Evolutionary conservation across 2,888 invertebrate species (phyloP).

Genomic region (Polyploca ridens): DNA sequence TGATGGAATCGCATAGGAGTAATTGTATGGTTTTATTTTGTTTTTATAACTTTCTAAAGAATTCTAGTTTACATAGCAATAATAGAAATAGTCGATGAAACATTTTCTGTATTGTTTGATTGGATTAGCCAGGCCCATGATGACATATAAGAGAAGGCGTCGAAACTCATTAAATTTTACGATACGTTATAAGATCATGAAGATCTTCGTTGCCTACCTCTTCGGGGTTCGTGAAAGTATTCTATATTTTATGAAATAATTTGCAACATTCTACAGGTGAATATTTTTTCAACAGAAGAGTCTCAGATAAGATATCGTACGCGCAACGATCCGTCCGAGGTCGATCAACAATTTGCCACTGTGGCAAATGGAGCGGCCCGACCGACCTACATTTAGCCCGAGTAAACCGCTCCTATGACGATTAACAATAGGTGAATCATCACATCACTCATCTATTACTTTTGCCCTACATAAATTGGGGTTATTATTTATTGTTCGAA

Average conservation of each 20-base stretch:
- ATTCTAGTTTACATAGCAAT: not conserved
- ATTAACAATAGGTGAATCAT: constrained; percentile 76
- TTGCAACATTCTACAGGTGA: constrained; percentile 41
- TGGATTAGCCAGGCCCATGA: too few species aligned
- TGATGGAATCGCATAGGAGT: constrained; percentile 11
- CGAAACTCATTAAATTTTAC: too few species aligned
- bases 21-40: constrained; percentile 7
- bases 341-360: constrained; percentile 79
- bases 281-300: constrained; percentile 43
- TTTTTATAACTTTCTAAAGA: not conserved
- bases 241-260: constrained; percentile 19
- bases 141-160: too few species aligned
- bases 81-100: not conserved
- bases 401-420: constrained; percentile 74
- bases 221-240: not conserved
- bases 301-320: constrained; percentile 75
- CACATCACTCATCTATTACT: constrained; percentile 63
- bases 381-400: constrained; percentile 77
- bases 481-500: constrained; percentile 33
- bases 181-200: too few species aligned
- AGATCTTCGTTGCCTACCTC: too few species aligned
- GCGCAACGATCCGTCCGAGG: constrained; percentile 70
- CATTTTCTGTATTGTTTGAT: too few species aligned
- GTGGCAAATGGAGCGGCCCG: constrained; percentile 79
- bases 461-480: constrained; percentile 51